phyloP scores from a whole-genome alignment of 2,113 vertebrate species.

The Engraulis encrasicolus region DNA sequence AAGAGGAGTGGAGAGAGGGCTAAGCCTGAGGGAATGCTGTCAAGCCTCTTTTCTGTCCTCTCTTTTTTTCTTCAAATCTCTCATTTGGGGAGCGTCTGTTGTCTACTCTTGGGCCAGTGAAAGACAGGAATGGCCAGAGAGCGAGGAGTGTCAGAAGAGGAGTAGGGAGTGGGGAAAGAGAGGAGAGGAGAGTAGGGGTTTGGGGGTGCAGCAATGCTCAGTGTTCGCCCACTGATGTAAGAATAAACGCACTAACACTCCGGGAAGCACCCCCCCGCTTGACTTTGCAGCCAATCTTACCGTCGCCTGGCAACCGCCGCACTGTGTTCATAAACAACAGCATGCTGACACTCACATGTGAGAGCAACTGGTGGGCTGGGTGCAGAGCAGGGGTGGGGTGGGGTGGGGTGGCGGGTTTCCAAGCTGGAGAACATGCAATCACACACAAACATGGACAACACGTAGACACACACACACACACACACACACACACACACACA shows the following conservation, averaged over 20 bases:
- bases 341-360: conserved; percentile 53
- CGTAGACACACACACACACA: conserved; percentile 33
- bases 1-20: not conserved
- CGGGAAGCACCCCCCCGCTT: conserved; percentile 53
- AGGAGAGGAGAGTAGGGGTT: conserved; percentile 44
- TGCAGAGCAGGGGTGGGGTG: not conserved
- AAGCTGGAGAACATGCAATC: not conserved
- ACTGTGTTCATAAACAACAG: conserved; percentile 70
- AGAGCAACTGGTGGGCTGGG: conserved; percentile 41
- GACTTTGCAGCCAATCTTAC: conserved; percentile 45
- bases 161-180: not conserved
- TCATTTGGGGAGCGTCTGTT: not conserved
- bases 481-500: conserved; percentile 30
- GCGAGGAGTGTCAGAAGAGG: not conserved
- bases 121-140: conserved; percentile 15
- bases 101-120: not conserved
- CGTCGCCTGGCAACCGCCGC: conserved; percentile 59
- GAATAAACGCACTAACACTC: conserved; percentile 61
- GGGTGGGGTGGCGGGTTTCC: not conserved
- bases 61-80: not conserved
- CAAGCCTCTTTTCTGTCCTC: not conserved
- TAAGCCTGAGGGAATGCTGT: not conserved
- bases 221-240: conserved; percentile 36
- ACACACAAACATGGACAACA: not conserved
- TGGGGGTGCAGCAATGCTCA: not conserved